Evolutionary conservation across 2,888 invertebrate genomes (phyloP), one percentile per base, ranked within the genome.

Genomic region (Drosophila barbarae): DNA sequence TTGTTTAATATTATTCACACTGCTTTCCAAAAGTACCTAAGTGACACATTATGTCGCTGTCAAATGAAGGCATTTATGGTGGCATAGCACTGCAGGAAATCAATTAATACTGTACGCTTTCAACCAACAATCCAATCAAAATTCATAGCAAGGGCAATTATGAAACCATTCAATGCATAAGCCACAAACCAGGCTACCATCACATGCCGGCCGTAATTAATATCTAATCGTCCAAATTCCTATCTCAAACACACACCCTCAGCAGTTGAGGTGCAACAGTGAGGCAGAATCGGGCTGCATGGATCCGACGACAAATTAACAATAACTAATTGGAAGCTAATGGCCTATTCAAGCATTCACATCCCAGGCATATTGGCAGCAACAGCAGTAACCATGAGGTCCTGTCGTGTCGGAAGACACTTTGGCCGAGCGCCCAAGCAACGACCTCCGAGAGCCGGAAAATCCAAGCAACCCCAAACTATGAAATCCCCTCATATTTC

Each of bases 271-370:
- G 42, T 53, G 52, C 59, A 60, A 38, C 69, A 39, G 56, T 42
- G 32, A 61, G 57, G 52, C 35, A 57, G 38, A 36, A 35, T 51
- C 57, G 30, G 56, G 21, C 26, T 55, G 34, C 44, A 47, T 18
- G 47, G 41, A 56, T 6, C 42, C 47, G 69, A 72, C 59, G 78
- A 74, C 84, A 79, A 76, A 84, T 81, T 84, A 81, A 79, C 82
- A 84, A 78, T 76, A 78, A 81, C 69, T 84, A 84, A 84, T 79
- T 84, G 73, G 59, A 55, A 60, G 50, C 68, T 81, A 84, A 84
- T 81, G 81, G 68, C 69, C 72, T 73, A 66, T 68, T 65, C 64
- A 65, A 65, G 66, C 59, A 58, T 65, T 60, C 59, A 61, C 49
- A 41, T 52, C 47, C 54, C 35, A 28, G 51, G 60, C 59, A 46